Evolutionary conservation across 1,140 invertebrate genomes (phyloP), one percentile per base, ranked within the genome.

Genomic region (Lysiphlebus fabarum): DNA sequence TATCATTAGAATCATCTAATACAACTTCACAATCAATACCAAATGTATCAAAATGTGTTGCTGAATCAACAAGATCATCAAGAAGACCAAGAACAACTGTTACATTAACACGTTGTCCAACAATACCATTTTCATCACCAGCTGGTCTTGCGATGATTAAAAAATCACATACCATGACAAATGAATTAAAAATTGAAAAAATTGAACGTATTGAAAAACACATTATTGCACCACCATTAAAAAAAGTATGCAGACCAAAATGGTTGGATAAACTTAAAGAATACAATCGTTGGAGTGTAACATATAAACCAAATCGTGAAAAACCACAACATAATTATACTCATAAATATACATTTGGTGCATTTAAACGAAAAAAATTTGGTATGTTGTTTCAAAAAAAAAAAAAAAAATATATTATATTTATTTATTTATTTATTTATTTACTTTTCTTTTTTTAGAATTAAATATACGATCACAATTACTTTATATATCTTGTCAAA

Each of bases 81-180:
- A 64, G 78, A 40, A 74, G 82, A 26, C 78, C 79, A 59, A 70
- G 81, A 26, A 70, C 74, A 40, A 69, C 76, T 12, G 72, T 81
- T 42, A 82, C 78, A 37, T 70, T 83, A 7, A 71, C 76, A 48
- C 72, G 81, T 43, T 83, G 75, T 60, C 66, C 80, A 11, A 74
- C 74, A 47, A 83, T 84, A 43, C 82, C 82, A 9, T 81, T 84
- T 59, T 83, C 82, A 4, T 84, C 82, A 14, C 82, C 82, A n/a
- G 82, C 82, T 38, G 82, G 82, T 8, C 69, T 83, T 10, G 69
- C 77, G 47, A 64, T 84, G 50, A 67, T 78, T 4, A 81, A 80
- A 60, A 78, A 80, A 10, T 80, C 82, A 1, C 83, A 83, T 61
- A 68, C 75, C 48, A 81, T 83, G 69, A 79, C 79, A 0, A 69